phyloP scores from a whole-genome alignment of 2,888 invertebrate species.

The Nipponacmea schrenckii region DNA sequence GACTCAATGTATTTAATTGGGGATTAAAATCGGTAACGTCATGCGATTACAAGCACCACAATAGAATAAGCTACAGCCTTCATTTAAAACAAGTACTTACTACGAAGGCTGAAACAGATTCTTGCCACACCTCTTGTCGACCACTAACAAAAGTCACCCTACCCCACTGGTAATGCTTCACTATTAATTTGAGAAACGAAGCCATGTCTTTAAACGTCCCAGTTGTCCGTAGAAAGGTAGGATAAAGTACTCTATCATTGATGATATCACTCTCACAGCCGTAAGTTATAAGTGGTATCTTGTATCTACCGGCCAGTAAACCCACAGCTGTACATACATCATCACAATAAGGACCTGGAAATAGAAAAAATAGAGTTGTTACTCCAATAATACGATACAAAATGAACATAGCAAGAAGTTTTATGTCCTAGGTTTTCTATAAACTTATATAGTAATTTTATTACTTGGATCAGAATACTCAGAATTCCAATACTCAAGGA shows the following conservation, averaged over 20 bases:
- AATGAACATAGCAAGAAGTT: too few relatives aligned
- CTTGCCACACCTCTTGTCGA: constrained; percentile 41
- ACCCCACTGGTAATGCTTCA: constrained; percentile 39
- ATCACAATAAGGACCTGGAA: constrained; percentile 51
- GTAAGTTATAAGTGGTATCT: constrained; percentile 49
- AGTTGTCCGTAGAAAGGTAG: constrained; percentile 44
- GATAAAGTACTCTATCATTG: constrained; percentile 34
- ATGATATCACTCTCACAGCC: constrained; percentile 43
- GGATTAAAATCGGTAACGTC: too few relatives aligned
- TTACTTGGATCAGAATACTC: too few relatives aligned
- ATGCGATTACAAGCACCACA: too few relatives aligned
- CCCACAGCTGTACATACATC: constrained; percentile 49
- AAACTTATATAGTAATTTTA: too few relatives aligned
- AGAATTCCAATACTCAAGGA: too few relatives aligned
- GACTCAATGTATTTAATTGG: too few relatives aligned
- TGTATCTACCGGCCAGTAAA: constrained; percentile 43
- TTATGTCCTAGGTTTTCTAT: too few relatives aligned
- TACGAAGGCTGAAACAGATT: constrained; percentile 38
- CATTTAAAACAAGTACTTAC: constrained; percentile 22
- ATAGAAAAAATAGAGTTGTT: too few relatives aligned
- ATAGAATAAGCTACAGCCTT: too few relatives aligned
- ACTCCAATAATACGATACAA: too few relatives aligned
- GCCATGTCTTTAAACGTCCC: constrained; percentile 38
- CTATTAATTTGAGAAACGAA: constrained; percentile 33
- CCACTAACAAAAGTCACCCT: constrained; percentile 39